Evolutionary conservation across 2,113 vertebrate species (phyloP).

Genomic region (Ageneiosus marmoratus): DNA sequence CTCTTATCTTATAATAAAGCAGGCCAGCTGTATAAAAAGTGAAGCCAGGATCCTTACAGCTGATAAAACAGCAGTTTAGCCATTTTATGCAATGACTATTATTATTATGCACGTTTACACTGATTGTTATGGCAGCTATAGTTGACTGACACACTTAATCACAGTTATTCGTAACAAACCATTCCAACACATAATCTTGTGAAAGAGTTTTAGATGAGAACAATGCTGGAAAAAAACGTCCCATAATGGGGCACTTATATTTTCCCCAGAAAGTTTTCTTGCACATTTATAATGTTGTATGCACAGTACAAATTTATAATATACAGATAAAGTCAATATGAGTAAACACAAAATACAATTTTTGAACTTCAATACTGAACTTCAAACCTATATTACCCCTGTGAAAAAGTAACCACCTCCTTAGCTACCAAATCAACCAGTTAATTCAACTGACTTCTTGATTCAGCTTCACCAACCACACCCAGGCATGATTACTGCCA

Average conservation of each 20-base stretch:
- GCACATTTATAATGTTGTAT: background rate
- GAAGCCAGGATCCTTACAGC: background rate
- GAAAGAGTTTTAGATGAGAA: background rate
- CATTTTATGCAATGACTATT: background rate
- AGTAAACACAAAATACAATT: too few relatives aligned
- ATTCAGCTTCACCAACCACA: too few relatives aligned
- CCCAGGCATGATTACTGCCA: too few relatives aligned
- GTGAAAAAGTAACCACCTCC: too few relatives aligned
- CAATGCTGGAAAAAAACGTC: background rate
- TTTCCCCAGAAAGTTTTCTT: background rate
- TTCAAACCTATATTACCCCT: too few relatives aligned
- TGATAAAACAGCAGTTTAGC: background rate
- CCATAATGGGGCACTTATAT: background rate
- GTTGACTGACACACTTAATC: background rate
- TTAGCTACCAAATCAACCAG: too few relatives aligned
- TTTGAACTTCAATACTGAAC: too few relatives aligned
- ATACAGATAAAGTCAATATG: too few relatives aligned
- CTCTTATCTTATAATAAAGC: background rate
- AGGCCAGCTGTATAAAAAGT: conserved; percentile 31
- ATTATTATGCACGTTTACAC: background rate
- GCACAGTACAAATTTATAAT: background rate
- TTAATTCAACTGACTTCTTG: too few relatives aligned
- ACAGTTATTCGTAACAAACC: conserved; percentile 3
- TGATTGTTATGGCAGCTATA: background rate
- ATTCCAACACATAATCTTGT: background rate